Conservation (phyloP, 2,113 vertebrate genomes). For the Tonatia bakeri region DNA sequence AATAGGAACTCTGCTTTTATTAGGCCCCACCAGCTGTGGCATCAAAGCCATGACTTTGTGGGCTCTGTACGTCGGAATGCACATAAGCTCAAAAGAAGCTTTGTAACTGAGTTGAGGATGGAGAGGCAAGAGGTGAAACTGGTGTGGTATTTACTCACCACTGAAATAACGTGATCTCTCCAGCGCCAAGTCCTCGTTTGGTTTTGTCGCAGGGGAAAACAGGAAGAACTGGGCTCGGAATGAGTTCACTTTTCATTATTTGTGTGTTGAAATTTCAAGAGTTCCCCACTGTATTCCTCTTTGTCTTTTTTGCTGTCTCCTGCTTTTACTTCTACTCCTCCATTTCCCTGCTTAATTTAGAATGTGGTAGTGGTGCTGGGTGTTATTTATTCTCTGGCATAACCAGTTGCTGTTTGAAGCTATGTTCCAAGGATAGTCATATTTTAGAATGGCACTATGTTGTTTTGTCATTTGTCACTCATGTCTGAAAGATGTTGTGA, state of each 20-base stretch:
- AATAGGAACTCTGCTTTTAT: neutral
- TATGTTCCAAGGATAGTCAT: neutral
- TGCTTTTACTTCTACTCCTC: neutral
- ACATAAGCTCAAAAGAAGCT: neutral
- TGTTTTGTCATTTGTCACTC: neutral
- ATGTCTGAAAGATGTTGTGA: conserved; percentile 6
- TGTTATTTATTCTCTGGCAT: conserved; percentile 6
- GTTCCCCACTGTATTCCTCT: neutral
- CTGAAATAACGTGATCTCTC: neutral
- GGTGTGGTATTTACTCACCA: neutral
- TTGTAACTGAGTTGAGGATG: neutral
- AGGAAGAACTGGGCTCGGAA: neutral
- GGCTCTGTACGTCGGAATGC: fast-evolving
- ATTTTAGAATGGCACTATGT: neutral
- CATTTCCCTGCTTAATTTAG: neutral
- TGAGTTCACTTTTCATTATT: neutral
- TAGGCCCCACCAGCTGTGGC: fast-evolving
- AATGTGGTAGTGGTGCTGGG: neutral
- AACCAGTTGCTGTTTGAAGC: neutral
- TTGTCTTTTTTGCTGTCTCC: neutral
- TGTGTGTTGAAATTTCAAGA: neutral
- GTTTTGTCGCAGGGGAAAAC: neutral
- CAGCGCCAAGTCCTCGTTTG: fast-evolving
- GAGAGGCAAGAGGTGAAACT: neutral
- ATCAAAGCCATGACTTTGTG: fast-evolving